These are phyloP conservation scores for Coptotermes formosanus DNA, from an alignment of 1,140 invertebrate genomes.

Conservation along the genomic window DNA sequence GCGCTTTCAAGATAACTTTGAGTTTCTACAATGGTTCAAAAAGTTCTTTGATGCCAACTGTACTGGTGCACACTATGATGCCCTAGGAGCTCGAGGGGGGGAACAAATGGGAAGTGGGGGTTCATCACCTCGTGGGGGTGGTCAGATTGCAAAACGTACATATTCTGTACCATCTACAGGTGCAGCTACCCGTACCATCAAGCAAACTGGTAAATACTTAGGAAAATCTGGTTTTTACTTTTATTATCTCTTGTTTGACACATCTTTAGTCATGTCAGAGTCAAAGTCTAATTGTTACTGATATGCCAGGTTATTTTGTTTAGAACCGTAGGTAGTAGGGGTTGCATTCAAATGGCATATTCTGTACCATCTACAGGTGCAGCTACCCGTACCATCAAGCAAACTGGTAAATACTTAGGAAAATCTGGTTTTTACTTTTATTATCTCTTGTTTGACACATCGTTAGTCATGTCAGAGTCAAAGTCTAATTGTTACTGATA, in stretches of 20 bases:
- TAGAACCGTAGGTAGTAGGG: too few species aligned
- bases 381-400: conserved; percentile 44
- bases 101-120: conserved; percentile 72
- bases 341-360: too few species aligned
- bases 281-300: too few species aligned
- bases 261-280: too few species aligned
- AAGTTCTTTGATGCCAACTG: conserved; percentile 99
- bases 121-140: conserved; percentile 54
- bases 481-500: too few species aligned
- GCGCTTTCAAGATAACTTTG: conserved; percentile 97
- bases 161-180: conserved; percentile 43
- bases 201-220: conserved; percentile 48
- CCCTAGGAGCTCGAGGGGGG: conserved; percentile 78
- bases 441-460: too few species aligned
- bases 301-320: too few species aligned
- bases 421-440: conserved; percentile 37
- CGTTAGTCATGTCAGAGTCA: too few species aligned
- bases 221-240: conserved; percentile 39
- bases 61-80: conserved; percentile 88
- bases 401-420: conserved; percentile 48
- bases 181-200: conserved; percentile 44
- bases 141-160: conserved; percentile 45
- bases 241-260: too few species aligned
- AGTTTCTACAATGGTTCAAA: conserved; percentile 99
- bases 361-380: conserved; percentile 43